Conservation (phyloP, 2,113 vertebrate species). For the Elephantulus edwardii region DNA sequence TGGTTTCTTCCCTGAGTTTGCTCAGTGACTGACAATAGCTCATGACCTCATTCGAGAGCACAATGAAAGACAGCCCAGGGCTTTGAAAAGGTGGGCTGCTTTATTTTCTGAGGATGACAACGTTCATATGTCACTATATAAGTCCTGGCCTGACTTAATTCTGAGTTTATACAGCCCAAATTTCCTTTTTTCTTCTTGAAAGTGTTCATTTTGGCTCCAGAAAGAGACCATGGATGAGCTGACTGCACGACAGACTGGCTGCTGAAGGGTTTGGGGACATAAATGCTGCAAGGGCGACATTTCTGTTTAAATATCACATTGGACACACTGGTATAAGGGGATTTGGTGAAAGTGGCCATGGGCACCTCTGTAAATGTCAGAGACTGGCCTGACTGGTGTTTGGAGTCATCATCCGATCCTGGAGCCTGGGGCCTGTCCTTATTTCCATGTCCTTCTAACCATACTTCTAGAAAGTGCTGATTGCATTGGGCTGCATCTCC, state of each 20-base stretch:
- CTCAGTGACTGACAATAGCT: fast-evolving
- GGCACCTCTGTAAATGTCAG: neutral
- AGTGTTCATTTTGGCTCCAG: neutral
- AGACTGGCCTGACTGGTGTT: neutral
- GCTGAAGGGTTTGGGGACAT: neutral
- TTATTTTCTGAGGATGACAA: neutral
- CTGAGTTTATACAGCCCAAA: neutral
- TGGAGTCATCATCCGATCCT: neutral
- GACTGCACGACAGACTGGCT: neutral
- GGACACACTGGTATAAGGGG: neutral
- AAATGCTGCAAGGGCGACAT: neutral
- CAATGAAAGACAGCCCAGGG: fast-evolving
- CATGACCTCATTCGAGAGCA: neutral
- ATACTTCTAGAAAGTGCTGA: neutral
- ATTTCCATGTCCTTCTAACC: neutral
- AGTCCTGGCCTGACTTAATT: neutral
- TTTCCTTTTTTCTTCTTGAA: neutral
- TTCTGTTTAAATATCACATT: constrained; percentile 45
- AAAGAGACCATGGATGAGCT: neutral
- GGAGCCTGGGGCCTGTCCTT: neutral
- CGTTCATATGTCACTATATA: neutral
- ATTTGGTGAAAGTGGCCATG: neutral
- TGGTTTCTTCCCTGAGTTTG: neutral
- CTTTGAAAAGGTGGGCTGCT: neutral
- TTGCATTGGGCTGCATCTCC: neutral